Percentiles rank a stretch among this genome's conserved stretches.
phyloP scores from a whole-genome alignment of 2,113 vertebrate genomes.

The Lathamus discolor region DNA sequence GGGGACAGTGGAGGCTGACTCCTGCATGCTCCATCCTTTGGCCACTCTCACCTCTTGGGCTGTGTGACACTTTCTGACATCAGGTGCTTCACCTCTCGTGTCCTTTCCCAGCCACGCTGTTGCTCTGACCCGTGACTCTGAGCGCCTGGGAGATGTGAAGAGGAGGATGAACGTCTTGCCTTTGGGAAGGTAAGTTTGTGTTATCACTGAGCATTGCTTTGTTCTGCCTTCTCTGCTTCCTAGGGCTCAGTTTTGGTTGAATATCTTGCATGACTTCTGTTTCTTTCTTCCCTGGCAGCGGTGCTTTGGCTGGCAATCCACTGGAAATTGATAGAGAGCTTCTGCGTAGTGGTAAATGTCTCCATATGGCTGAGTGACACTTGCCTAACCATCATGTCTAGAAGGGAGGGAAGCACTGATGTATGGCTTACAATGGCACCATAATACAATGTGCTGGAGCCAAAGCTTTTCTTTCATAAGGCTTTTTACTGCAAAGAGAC shows the following conservation, averaged over 20 bases:
- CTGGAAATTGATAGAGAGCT: conserved; percentile 87
- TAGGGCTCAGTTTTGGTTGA: background rate
- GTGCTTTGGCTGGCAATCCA: conserved; percentile 91
- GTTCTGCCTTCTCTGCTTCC: background rate
- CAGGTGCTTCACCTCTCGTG: background rate
- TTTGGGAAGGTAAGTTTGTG: background rate
- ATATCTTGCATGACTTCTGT: background rate
- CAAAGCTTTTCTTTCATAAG: background rate
- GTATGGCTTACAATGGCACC: background rate
- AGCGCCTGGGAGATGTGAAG: background rate
- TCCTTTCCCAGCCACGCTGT: conserved; percentile 54
- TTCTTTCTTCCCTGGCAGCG: conserved; percentile 71
- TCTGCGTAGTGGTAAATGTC: conserved; percentile 79
- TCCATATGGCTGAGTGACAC: background rate
- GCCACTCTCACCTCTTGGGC: background rate
- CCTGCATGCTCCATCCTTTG: background rate
- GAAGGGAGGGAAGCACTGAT: background rate
- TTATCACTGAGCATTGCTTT: background rate
- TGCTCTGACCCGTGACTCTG: background rate
- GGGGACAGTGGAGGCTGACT: background rate
- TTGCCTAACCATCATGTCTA: background rate
- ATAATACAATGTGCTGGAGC: background rate
- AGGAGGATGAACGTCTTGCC: background rate
- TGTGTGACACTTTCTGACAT: background rate
- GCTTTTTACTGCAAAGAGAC: background rate